Base-by-base conservation (phyloP, 2,888 invertebrate species). In the Ephialtes manifestator region DNA sequence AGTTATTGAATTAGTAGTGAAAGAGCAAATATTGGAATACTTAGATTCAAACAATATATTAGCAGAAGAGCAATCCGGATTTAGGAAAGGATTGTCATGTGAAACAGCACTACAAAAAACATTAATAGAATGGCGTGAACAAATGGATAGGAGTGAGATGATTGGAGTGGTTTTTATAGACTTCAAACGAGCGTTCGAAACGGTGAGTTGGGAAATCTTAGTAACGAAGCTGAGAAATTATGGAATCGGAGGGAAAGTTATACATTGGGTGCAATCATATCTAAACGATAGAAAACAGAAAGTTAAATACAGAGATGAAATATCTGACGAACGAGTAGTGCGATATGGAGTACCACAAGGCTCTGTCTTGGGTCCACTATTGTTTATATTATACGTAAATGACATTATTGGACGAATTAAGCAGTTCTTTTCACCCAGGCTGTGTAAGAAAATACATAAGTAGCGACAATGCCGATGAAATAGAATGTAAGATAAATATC, bases 281-380 rank as follows among this genome's bases (percentile, higher is more conserved):
- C 60, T 88, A 20, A 11, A 35, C 55, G 63, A 58, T 7, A 75
- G 88, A 77, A 67, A n/a, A 8, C 87, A 87, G 53, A 58, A 35
- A 24, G 82, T 86, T 3, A 35, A 82, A 20, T 85, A 75, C 15
- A 74, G 46, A 31, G 65, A 58, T 28, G 43, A 5, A 4, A 13
- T 51, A 46, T 88, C 85, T 4, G 71, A 76, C 8, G 20, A 55
- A 48, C 20, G 24, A 11, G 24, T 18, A 10, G 60, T 81, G 3
- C 43, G 71, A 13, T 63, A 58, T n/a, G 87, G 88, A 15, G 87
- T 88, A 7, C 88, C 88, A 2, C 87, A 88, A 46, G 87, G 7
- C 18, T n/a, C n/a, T n/a, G n/a, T n/a, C n/a, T n/a, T n/a, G n/a
- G n/a, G n/a, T n/a, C n/a, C n/a, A n/a, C n/a, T 88, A 20, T 39